Evolutionary conservation across 2,113 vertebrate species (phyloP).

Genomic region (Xenotilapia flavipinnis): DNA sequence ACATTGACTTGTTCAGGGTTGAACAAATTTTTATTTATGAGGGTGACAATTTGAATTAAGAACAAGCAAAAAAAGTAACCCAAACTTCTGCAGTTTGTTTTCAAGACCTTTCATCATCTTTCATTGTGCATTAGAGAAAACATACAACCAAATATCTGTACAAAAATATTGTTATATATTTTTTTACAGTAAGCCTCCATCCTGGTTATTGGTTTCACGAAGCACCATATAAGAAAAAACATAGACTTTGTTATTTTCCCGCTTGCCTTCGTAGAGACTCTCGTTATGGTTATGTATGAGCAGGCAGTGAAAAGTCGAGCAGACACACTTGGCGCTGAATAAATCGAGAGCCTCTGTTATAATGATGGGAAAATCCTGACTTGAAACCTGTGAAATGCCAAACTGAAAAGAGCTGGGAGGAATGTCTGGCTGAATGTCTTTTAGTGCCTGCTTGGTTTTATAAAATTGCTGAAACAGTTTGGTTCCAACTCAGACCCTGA

Average conservation of each 20-base stretch:
- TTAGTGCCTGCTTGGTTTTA: constrained; percentile 33
- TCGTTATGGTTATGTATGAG: background rate
- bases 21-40: background rate
- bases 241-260: background rate
- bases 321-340: constrained; percentile 13
- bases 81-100: background rate
- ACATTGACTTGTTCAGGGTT: background rate
- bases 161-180: background rate
- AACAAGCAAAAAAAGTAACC: background rate
- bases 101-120: background rate
- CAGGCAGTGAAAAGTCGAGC: background rate
- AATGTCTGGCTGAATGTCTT: constrained; percentile 4
- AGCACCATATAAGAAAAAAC: background rate
- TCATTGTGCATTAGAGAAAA: background rate
- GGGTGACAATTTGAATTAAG: background rate
- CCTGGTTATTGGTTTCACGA: background rate
- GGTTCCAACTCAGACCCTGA: constrained; percentile 18
- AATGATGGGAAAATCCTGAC: constrained; percentile 27
- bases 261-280: background rate
- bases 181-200: background rate
- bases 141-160: background rate
- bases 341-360: constrained; percentile 10
- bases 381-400: constrained; percentile 21
- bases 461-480: constrained; percentile 11
- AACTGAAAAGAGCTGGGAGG: constrained; percentile 5